phyloP scores from a whole-genome alignment of 2,797 vertebrate genomes.

The Lutjanus argentimaculatus region DNA sequence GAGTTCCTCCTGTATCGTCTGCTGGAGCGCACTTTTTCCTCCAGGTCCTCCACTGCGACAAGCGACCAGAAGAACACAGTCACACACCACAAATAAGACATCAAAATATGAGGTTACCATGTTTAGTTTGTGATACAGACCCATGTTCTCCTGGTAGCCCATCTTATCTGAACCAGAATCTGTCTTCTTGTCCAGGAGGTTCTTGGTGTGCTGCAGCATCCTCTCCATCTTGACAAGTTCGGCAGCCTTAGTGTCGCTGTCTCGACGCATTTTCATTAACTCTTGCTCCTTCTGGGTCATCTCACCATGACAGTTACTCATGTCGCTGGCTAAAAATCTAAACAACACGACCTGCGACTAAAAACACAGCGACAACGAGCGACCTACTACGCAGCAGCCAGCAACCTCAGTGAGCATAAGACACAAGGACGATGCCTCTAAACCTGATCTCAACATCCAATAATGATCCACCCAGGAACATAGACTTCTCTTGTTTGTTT shows the following conservation, averaged over 20 bases:
- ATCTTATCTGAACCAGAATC: constrained; percentile 79
- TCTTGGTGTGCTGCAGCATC: constrained; percentile 90
- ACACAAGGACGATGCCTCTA: constrained; percentile 14
- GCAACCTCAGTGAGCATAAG: constrained; percentile 11
- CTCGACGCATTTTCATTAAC: constrained; percentile 85
- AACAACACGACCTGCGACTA: constrained; percentile 18
- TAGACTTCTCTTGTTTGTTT: constrained; percentile 39
- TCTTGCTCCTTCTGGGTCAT: constrained; percentile 86
- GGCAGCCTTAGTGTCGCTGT: constrained; percentile 89
- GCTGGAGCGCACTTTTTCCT: constrained; percentile 91
- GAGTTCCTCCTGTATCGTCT: constrained; percentile 88
- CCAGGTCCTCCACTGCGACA: constrained; percentile 88
- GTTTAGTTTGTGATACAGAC: constrained; percentile 70
- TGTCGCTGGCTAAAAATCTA: constrained; percentile 80
- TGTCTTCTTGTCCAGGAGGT: constrained; percentile 89
- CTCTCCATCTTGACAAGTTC: constrained; percentile 90
- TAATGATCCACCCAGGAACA: constrained; percentile 6
- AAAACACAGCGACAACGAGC: neutral
- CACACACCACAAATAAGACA: neutral
- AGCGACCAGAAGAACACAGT: neutral
- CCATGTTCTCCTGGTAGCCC: constrained; percentile 80
- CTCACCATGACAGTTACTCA: constrained; percentile 87
- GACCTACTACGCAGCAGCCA: neutral
- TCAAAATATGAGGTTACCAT: neutral
- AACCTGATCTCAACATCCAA: constrained; percentile 9